Percentiles rank a stretch among this genome's conserved stretches.
These are phyloP conservation scores for Sebastes itinus DNA, from an alignment of 2,797 vertebrate genomes.

Conservation along the genomic window DNA sequence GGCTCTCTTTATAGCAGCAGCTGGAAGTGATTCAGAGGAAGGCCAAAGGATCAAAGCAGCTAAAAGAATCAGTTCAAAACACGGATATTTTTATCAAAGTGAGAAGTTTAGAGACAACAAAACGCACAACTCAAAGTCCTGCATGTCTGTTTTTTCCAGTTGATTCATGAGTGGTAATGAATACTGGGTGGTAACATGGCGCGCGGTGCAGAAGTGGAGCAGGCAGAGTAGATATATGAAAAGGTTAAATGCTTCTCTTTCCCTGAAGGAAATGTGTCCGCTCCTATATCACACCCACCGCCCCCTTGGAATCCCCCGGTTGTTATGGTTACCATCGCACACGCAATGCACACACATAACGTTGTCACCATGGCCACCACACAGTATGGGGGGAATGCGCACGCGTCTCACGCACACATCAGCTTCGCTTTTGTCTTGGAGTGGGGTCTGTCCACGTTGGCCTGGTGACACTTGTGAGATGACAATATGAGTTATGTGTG, in stretches of 20 bases:
- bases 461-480: conserved; percentile 24
- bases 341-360: background rate
- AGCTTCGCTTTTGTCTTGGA: conserved; percentile 19
- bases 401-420: background rate
- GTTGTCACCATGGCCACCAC: background rate
- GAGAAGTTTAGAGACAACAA: background rate
- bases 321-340: conserved; percentile 60
- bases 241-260: conserved; percentile 53
- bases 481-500: background rate
- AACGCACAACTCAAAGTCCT: background rate
- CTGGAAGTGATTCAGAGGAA: background rate
- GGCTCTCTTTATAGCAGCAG: background rate
- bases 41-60: background rate
- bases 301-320: conserved; percentile 15
- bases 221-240: conserved; percentile 17
- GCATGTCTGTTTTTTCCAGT: background rate
- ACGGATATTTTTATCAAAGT: background rate
- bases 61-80: background rate
- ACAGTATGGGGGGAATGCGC: conserved; percentile 10
- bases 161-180: background rate
- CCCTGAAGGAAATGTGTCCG: conserved; percentile 46
- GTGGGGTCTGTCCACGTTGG: conserved; percentile 10
- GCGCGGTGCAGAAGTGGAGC: background rate
- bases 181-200: background rate
- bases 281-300: conserved; percentile 29